These are phyloP conservation scores for Dermatophagoides farinae DNA, from an alignment of 1,140 invertebrate genomes.

Conservation along the genomic window DNA sequence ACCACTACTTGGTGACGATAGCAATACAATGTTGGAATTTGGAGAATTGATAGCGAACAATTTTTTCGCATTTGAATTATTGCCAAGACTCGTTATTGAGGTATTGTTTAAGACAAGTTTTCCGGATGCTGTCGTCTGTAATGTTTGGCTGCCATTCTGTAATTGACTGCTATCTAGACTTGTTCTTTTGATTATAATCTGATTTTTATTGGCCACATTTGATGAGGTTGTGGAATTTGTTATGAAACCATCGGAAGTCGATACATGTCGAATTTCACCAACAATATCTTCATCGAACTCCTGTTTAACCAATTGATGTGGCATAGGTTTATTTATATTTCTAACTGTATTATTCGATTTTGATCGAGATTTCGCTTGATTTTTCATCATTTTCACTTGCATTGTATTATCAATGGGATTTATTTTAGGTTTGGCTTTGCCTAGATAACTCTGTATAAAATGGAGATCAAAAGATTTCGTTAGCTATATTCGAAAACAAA, in stretches of 20 bases:
- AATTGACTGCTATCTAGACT: constrained; percentile 37
- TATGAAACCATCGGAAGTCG: not conserved
- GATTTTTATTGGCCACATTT: constrained; percentile 33
- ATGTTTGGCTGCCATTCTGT: constrained; percentile 49
- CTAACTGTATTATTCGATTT: too few species aligned
- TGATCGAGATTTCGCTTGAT: not conserved
- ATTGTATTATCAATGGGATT: constrained; percentile 2
- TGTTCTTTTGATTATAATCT: constrained; percentile 24
- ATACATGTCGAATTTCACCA: not conserved
- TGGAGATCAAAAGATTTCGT: constrained; percentile 1
- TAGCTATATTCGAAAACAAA: not conserved
- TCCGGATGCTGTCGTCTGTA: constrained; percentile 52
- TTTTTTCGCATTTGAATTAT: constrained; percentile 16
- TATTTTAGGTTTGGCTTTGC: not conserved
- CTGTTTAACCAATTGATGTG: not conserved
- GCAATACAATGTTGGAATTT: constrained; percentile 15
- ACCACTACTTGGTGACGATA: not conserved
- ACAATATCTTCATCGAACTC: not conserved
- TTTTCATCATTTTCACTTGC: not conserved
- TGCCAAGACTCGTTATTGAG: not conserved
- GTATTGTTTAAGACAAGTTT: constrained; percentile 42
- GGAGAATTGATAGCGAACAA: constrained; percentile 21
- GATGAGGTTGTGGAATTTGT: too few species aligned
- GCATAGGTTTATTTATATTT: too few species aligned
- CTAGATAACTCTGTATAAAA: constrained; percentile 4